Percentiles rank a stretch among this genome's conserved stretches.
Conservation (phyloP, 2,797 vertebrate species). For the Melanogrammus aeglefinus region DNA sequence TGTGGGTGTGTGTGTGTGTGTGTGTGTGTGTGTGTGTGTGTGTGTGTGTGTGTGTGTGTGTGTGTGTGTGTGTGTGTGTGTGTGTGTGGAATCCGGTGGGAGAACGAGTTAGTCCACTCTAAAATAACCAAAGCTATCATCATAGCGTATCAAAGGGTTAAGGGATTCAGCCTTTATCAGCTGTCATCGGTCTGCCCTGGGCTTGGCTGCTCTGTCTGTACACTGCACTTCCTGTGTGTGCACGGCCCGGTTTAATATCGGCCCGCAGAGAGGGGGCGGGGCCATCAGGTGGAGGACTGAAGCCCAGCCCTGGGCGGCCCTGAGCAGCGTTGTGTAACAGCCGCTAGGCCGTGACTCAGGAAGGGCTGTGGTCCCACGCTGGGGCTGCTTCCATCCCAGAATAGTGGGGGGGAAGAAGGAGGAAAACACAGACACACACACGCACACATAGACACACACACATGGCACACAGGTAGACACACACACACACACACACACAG, state of each 20-base stretch:
- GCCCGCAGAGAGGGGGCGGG: neutral
- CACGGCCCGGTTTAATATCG: neutral
- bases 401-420: conserved; percentile 30
- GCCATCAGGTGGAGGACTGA: neutral
- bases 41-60: conserved; percentile 6
- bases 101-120: neutral
- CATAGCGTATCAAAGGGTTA: neutral
- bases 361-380: conserved; percentile 36
- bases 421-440: neutral
- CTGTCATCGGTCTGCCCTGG: conserved; percentile 24
- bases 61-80: conserved; percentile 6
- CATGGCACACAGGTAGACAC: too few species aligned
- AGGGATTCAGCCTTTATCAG: neutral
- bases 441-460: too few species aligned
- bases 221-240: conserved; percentile 15
- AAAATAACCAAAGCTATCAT: neutral
- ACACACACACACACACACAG: too few species aligned
- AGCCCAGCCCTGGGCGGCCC: neutral
- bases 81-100: neutral
- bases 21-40: conserved; percentile 4
- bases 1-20: neutral
- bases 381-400: conserved; percentile 47
- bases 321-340: conserved; percentile 6
- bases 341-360: conserved; percentile 19
- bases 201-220: conserved; percentile 6